A percentile compares a stretch with the other conserved stretches of the same genome.
These are phyloP conservation scores for Struthidea cinerea DNA, from an alignment of 2,113 vertebrate species.

Conservation along the genomic window DNA sequence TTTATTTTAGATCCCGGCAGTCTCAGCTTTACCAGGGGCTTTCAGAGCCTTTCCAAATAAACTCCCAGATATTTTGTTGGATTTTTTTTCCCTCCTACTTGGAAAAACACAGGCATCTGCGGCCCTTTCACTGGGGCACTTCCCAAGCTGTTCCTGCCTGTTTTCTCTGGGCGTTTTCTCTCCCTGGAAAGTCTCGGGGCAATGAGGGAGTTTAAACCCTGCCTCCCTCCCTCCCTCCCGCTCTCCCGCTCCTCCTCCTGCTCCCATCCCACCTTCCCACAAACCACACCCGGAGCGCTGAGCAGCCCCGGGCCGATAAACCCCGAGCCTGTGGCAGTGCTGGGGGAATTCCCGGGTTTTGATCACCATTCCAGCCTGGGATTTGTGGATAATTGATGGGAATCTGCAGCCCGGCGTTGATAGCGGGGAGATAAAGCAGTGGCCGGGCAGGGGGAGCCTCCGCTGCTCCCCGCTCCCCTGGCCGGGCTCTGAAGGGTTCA, in stretches of 20 bases:
- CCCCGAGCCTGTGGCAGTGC: background rate
- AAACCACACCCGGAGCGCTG: background rate
- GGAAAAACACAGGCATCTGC: background rate
- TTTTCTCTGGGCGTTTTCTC: background rate
- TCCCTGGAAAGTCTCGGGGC: background rate
- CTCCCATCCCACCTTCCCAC: background rate
- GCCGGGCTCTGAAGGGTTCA: background rate
- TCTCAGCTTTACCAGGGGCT: background rate
- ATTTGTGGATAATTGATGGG: background rate
- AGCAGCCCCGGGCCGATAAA: background rate
- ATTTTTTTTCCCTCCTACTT: accelerated
- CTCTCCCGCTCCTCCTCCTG: background rate
- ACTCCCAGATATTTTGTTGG: background rate
- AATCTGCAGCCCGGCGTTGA: background rate
- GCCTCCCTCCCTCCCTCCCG: background rate
- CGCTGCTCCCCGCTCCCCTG: background rate
- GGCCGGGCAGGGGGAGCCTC: background rate
- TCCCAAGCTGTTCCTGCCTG: background rate
- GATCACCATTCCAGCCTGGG: background rate
- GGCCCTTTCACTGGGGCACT: background rate
- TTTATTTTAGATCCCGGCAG: background rate
- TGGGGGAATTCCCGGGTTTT: background rate
- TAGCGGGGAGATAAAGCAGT: background rate
- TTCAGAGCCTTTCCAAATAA: background rate
- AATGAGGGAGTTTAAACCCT: background rate